A percentile compares a stretch with the other conserved stretches of the same genome.
Conservation (phyloP, 2,113 vertebrate genomes). For the Myanophis thanlyinensis region DNA sequence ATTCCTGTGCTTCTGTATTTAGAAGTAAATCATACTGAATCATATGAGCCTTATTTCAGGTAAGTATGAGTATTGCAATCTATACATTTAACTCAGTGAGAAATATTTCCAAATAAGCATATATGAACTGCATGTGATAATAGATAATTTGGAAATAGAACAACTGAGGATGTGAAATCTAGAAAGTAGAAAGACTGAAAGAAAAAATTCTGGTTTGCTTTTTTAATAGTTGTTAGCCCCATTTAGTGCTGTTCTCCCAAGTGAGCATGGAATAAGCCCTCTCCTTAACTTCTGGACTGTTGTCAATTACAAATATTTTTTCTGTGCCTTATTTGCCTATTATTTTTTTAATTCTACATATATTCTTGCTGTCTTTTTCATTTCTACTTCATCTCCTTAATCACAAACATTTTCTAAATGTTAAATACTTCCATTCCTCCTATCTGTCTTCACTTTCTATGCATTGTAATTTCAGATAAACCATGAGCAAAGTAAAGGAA, state of each 20-base stretch:
- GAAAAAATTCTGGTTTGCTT: neutral
- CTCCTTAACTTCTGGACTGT: constrained; percentile 45
- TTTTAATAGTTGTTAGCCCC: neutral
- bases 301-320: constrained; percentile 20
- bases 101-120: neutral
- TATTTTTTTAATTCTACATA: constrained; percentile 56
- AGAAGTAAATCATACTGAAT: neutral
- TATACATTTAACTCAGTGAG: neutral
- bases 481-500: constrained; percentile 60
- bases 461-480: constrained; percentile 63
- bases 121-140: neutral
- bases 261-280: neutral
- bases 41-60: neutral
- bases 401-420: constrained; percentile 58
- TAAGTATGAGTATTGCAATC: neutral
- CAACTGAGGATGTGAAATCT: constrained; percentile 11
- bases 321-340: constrained; percentile 62
- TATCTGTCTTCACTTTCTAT: constrained; percentile 63
- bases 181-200: neutral
- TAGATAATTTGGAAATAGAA: constrained; percentile 3
- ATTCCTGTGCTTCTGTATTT: neutral
- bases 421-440: constrained; percentile 52
- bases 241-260: constrained; percentile 4
- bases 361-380: constrained; percentile 43
- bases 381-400: constrained; percentile 30